phyloP scores from a whole-genome alignment of 2,888 invertebrate genomes.

The Zygothrica quintamaculata region DNA sequence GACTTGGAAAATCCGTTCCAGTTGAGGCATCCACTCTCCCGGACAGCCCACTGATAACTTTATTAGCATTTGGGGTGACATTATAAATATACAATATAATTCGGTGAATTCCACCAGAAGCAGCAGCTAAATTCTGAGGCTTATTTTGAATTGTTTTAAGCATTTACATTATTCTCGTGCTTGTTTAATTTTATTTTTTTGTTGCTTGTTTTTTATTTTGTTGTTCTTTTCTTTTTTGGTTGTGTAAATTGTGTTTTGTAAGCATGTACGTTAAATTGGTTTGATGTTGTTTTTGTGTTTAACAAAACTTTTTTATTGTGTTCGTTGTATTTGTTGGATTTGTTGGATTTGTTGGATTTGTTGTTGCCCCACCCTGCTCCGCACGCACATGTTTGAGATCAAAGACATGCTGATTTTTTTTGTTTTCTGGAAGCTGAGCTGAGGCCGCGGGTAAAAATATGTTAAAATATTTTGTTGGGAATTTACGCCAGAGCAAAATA shows the following conservation, averaged over 20 bases:
- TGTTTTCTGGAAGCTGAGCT: constrained; percentile 57
- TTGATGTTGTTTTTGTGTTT: constrained; percentile 27
- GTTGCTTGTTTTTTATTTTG: constrained; percentile 17
- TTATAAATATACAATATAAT: constrained; percentile 31
- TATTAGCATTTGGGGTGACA: constrained; percentile 34
- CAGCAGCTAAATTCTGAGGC: constrained; percentile 34
- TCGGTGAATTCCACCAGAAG: constrained; percentile 41
- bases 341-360: constrained; percentile 21
- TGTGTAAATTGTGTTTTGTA: constrained; percentile 43
- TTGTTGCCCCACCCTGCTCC: not conserved
- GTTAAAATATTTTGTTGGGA: constrained; percentile 58
- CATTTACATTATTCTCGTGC: constrained; percentile 57
- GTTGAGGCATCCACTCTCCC: constrained; percentile 1
- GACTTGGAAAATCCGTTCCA: constrained; percentile 45
- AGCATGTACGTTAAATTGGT: constrained; percentile 41
- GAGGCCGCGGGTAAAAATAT: constrained; percentile 42
- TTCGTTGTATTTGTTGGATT: constrained; percentile 29
- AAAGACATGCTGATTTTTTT: no score
- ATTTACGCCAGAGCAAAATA: constrained; percentile 63
- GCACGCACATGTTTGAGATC: constrained; percentile 68
- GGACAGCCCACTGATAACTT: constrained; percentile 25
- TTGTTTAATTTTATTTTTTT: constrained; percentile 53
- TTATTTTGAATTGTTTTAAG: constrained; percentile 59
- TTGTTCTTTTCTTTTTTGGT: constrained; percentile 12
- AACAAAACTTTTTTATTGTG: constrained; percentile 32